Base-by-base conservation (phyloP, 2,888 invertebrate species). In the Micoletzkya japonica region DNA sequence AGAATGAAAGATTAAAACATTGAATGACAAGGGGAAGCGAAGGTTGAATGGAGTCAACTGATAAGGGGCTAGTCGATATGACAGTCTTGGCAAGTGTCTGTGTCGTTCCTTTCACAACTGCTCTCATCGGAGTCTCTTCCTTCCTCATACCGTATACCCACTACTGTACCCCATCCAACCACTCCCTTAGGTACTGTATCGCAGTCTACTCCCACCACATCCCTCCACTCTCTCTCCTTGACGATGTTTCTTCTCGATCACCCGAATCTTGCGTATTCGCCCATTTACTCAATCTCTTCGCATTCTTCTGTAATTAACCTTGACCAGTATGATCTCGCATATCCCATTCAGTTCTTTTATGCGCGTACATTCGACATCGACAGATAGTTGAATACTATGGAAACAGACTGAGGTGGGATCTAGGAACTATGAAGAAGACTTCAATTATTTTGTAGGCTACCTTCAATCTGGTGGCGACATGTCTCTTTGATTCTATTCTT, bases 341-440 rank as follows among this genome's bases (percentile, higher is more conserved):
- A 30, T 20, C 20, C 56, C 60, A 4, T 72, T 39, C 61, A 79
- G 78, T 78, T 14, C 66, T 77, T 17, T 54, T 78, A 20, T 71
- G 75, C 0, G 58, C 68, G 2, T 79, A 78, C 54, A 60, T 79
- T 2, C 75, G 79, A 3, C 79, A 79, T 67, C 75, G 79, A 0
- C 75, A 77, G 60, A 75, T 74, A 4, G 77, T 79, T n/a, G 78
- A 79, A 49, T 79, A 79, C 52, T 79, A 79, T 50, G 75, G 71
- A 0, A 77, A 78, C 52, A 75, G 79, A 3, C 67, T 79, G 14
- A 54, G 66, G 63, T 50, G n/a, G 7, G n/a, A 24, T 50, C 32
- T 10, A n/a, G 7, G 1, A 4, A 7, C 44, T n/a, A 6, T 60
- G 24, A 4, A 2, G 26, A 36, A 20, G 36, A 7, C 28, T n/a